Base-by-base conservation (phyloP, 1,140 invertebrate genomes). In the Argopecten irradians region DNA sequence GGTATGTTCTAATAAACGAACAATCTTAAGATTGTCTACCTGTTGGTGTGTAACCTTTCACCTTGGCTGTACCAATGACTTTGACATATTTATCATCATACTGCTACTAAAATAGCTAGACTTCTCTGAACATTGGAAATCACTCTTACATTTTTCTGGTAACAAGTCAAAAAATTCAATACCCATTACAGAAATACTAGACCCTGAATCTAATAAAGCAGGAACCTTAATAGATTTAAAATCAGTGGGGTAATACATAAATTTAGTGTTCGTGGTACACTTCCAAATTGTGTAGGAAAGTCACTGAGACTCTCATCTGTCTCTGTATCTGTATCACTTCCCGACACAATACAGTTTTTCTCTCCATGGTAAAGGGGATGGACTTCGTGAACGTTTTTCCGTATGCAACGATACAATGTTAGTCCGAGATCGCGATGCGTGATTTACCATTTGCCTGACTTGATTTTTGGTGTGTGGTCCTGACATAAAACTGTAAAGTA, bases 1-100 rank as follows among this genome's bases (percentile, higher is more conserved):
- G 55, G 55, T 71, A 11, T 71, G 22, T 28, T 71, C 22, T 71
- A 71, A 71, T 71, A 71, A 71, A 71, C 28, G 22, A 71, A n/a
- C 55, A n/a, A 16, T n/a, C 5, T 28, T 28, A 71, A 28, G 14
- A 5, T 28, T 71, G 55, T 28, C 22, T 71, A 28, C 22, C 14
- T 28, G n/a, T 71, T 71, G 55, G 55, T 28, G 22, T 71, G 55
- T n/a, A 71, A 22, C 43, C 55, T 71, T 71, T 71, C 22, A 71
- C 55, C 55, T 71, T 71, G 0, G 55, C 55, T 71, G 55, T 71
- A n/a, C 55, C 55, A 5, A 71, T 71, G 55, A 71, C 55, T n/a
- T 71, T 71, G 1, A 71, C 55, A 71, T 71, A 71, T 71, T 71
- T n/a, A 71, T 71, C 55, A 71, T 71, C 55, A n/a, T n/a, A n/a